Conservation (phyloP, 1,140 invertebrate genomes). For the Berghia stephanieae region DNA sequence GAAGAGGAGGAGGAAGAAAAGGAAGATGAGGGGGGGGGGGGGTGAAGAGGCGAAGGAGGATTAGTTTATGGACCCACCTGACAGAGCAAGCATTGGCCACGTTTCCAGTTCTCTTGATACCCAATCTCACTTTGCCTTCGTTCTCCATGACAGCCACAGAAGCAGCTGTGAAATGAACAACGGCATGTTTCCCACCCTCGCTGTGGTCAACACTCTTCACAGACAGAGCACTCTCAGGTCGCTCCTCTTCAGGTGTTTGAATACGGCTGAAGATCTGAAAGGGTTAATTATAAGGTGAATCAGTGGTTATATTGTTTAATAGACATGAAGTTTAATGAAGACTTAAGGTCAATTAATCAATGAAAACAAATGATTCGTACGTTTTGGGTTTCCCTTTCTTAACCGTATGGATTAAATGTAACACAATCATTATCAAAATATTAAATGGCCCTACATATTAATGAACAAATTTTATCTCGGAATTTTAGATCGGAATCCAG, state of each 20-base stretch:
- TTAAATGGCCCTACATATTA: too few relatives aligned
- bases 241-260: conserved; percentile 44
- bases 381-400: not conserved
- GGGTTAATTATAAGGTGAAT: not conserved
- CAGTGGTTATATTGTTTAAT: not conserved
- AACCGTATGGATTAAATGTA: not conserved
- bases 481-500: too few relatives aligned
- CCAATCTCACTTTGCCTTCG: conserved; percentile 72
- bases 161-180: conserved; percentile 74
- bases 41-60: too few relatives aligned
- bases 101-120: conserved; percentile 71
- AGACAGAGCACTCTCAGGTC: not conserved
- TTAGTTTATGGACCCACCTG: conserved; percentile 63
- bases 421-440: not conserved
- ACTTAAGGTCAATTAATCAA: not conserved
- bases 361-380: not conserved
- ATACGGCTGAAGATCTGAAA: conserved; percentile 47
- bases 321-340: not conserved
- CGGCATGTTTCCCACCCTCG: conserved; percentile 64
- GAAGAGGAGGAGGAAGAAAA: not conserved
- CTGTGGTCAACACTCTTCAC: conserved; percentile 48
- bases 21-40: too few relatives aligned
- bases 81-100: conserved; percentile 68
- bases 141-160: conserved; percentile 73
- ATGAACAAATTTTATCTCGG: too few relatives aligned